Conservation (phyloP, 2,113 vertebrate genomes). For the Melanocharis versteri region DNA sequence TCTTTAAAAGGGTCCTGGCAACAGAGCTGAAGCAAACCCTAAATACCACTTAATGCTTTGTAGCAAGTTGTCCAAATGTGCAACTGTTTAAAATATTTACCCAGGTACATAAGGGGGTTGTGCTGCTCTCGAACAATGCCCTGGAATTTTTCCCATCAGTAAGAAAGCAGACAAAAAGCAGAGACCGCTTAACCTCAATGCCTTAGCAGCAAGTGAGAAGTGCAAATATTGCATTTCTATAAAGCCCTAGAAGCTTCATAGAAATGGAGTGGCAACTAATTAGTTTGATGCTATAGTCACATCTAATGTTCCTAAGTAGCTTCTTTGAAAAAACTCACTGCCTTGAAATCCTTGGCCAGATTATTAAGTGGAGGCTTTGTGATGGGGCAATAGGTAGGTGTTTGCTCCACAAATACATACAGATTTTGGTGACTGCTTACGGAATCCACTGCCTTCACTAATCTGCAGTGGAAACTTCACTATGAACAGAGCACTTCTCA, state of each 20-base stretch:
- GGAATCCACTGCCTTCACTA: constrained; percentile 66
- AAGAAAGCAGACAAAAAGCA: constrained; percentile 34
- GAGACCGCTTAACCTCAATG: constrained; percentile 42
- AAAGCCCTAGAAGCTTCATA: constrained; percentile 41
- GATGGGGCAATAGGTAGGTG: constrained; percentile 54
- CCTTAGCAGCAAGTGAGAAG: constrained; percentile 53
- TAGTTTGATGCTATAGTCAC: constrained; percentile 63
- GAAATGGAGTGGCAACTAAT: constrained; percentile 63
- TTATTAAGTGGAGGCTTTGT: constrained; percentile 54
- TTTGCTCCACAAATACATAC: constrained; percentile 85
- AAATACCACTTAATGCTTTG: constrained; percentile 48
- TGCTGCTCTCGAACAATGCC: not conserved
- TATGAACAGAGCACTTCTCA: constrained; percentile 84
- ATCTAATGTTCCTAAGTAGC: constrained; percentile 61
- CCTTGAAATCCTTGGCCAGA: constrained; percentile 60
- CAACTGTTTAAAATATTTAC: constrained; percentile 55
- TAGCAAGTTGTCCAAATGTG: constrained; percentile 55
- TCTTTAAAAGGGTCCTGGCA: constrained; percentile 29
- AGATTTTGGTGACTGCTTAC: constrained; percentile 68
- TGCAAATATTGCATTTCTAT: constrained; percentile 42
- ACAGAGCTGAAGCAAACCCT: constrained; percentile 29
- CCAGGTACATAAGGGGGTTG: constrained; percentile 49
- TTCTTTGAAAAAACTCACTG: constrained; percentile 53
- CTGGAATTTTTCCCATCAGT: constrained; percentile 39
- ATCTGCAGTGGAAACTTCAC: constrained; percentile 79